Percentiles rank a stretch among this genome's conserved stretches.
Evolutionary conservation across 2,113 vertebrate species (phyloP).

Genomic region (Ceyx melanurus): DNA sequence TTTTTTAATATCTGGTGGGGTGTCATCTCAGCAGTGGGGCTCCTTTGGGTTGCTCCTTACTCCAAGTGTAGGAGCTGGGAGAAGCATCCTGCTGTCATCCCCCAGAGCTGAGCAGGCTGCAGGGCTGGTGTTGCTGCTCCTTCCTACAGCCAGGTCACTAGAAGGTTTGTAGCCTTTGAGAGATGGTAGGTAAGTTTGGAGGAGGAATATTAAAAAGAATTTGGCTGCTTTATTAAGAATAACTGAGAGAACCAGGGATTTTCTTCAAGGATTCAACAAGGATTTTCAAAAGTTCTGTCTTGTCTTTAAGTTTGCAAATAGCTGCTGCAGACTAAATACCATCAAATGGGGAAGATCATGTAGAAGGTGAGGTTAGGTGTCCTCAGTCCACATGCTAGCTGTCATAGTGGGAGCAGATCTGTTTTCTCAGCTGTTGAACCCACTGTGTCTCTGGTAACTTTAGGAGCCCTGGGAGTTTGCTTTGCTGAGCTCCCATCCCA

Average conservation of each 20-base stretch:
- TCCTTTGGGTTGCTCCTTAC: neutral
- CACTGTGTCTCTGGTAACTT: rapidly evolving
- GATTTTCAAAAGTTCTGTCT: neutral
- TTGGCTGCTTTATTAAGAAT: neutral
- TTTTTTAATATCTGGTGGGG: neutral
- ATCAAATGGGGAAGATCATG: neutral
- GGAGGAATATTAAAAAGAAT: neutral
- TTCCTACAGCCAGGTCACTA: neutral
- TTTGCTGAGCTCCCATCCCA: neutral
- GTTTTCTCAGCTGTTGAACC: neutral
- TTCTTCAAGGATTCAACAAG: neutral
- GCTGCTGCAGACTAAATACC: neutral
- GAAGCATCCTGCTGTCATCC: neutral
- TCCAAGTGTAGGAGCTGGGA: neutral
- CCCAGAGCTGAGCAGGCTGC: neutral
- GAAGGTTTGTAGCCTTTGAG: neutral
- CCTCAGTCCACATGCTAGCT: rapidly evolving
- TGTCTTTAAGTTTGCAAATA: neutral
- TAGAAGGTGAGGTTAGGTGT: neutral
- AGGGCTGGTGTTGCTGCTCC: neutral
- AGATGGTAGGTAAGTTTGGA: neutral
- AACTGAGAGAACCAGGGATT: neutral
- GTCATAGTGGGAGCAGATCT: neutral
- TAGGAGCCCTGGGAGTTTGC: rapidly evolving
- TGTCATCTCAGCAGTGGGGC: neutral